Evolutionary conservation across 2,888 invertebrate genomes (phyloP).

Genomic region (Xestia c-nigrum): DNA sequence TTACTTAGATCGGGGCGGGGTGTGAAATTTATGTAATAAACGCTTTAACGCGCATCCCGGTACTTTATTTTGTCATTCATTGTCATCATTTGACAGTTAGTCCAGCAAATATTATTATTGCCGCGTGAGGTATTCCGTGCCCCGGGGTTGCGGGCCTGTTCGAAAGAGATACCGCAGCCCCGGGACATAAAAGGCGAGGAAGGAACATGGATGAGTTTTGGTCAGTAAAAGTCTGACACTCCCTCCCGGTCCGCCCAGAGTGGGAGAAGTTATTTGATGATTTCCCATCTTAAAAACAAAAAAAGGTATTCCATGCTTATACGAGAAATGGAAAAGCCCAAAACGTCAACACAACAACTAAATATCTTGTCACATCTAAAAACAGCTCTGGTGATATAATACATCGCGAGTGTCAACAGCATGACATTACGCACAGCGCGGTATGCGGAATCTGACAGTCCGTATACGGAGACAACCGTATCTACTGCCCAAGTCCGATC

Average conservation of each 20-base stretch:
- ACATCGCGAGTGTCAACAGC: conserved; percentile 71
- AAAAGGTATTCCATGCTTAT: neutral
- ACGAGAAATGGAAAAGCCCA: neutral
- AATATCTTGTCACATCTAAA: neutral
- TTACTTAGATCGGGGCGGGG: no score
- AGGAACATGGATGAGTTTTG: no score
- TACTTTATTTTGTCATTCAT: neutral
- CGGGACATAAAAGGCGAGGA: no score
- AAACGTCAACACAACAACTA: neutral
- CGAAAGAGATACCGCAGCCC: no score
- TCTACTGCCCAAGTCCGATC: conserved; percentile 51
- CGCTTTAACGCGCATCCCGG: neutral
- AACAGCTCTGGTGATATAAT: conserved; percentile 80
- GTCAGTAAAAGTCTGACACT: no score
- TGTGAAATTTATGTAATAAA: no score
- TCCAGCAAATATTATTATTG: neutral
- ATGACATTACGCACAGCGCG: conserved; percentile 73
- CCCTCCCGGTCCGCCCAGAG: no score
- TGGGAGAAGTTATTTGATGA: no score
- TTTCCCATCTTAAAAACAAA: no score
- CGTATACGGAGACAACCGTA: conserved; percentile 73
- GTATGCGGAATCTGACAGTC: conserved; percentile 82
- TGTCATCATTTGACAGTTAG: neutral
- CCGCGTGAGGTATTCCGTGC: neutral
- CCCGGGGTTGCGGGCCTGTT: no score